Conservation (phyloP, 2,888 invertebrate species). For the Osedax fenrisi region DNA sequence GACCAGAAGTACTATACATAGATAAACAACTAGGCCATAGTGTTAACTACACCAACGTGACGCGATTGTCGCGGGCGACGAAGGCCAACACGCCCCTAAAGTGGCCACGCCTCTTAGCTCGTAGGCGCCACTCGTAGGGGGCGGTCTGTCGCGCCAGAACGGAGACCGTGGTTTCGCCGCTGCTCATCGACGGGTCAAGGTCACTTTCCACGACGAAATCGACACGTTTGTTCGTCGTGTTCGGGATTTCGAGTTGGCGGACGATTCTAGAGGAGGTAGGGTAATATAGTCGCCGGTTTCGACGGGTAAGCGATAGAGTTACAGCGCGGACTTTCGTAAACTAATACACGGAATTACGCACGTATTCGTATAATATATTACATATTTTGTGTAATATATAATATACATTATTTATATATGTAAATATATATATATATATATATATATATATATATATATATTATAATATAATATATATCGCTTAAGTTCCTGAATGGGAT, state of each 20-base stretch:
- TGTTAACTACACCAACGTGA: no score
- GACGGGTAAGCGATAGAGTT: no score
- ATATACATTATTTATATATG: no score
- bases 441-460: constrained; percentile 26
- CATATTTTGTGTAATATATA: no score
- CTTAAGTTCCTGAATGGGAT: no score
- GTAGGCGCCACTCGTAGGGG: constrained; percentile 42
- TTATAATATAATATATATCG: background rate
- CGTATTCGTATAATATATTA: no score
- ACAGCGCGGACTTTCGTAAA: no score
- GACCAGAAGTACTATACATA: no score
- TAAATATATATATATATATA: constrained; percentile 3
- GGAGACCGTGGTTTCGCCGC: constrained; percentile 41
- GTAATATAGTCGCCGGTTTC: no score
- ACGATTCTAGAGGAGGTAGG: background rate
- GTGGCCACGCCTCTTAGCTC: constrained; percentile 43
- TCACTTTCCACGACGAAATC: background rate
- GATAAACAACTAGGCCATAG: no score
- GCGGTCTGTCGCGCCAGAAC: constrained; percentile 46
- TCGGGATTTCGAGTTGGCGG: background rate
- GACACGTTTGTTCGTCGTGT: background rate
- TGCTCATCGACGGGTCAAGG: background rate
- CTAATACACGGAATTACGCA: no score
- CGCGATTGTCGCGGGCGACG: constrained; percentile 43
- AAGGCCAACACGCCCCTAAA: constrained; percentile 48